A percentile compares a stretch with the other conserved stretches of the same genome.
phyloP scores from a whole-genome alignment of 2,113 vertebrate genomes.

The Rhagologus leucostigma region DNA sequence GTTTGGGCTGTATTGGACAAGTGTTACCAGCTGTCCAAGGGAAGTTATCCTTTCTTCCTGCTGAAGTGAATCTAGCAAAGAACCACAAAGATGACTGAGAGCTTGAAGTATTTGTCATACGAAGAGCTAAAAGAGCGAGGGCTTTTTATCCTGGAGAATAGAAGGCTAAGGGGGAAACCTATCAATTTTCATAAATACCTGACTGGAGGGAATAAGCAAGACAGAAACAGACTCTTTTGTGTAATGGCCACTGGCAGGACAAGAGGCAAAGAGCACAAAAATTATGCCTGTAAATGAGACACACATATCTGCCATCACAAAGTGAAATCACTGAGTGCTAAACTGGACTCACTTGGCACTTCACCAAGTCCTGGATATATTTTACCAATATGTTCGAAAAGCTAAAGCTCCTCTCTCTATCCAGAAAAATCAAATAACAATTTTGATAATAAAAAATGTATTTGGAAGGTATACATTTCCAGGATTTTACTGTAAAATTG shows the following conservation, averaged over 20 bases:
- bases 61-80: neutral
- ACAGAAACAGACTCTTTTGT: neutral
- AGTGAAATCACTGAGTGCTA: neutral
- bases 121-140: rapidly evolving
- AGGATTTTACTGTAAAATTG: neutral
- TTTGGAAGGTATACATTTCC: neutral
- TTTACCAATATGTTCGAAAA: neutral
- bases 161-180: neutral
- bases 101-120: neutral
- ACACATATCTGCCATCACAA: neutral
- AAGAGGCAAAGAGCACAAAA: neutral
- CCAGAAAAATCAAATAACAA: neutral
- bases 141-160: neutral
- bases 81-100: rapidly evolving
- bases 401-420: neutral
- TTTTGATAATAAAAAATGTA: neutral
- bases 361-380: neutral
- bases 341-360: neutral
- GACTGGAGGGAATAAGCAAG: neutral
- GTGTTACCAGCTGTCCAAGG: neutral
- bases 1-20: neutral
- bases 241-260: neutral
- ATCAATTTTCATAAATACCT: neutral
- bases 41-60: neutral
- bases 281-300: neutral